Conservation (phyloP, 2,113 vertebrate genomes). For the cattle (Bos taurus) region DNA sequence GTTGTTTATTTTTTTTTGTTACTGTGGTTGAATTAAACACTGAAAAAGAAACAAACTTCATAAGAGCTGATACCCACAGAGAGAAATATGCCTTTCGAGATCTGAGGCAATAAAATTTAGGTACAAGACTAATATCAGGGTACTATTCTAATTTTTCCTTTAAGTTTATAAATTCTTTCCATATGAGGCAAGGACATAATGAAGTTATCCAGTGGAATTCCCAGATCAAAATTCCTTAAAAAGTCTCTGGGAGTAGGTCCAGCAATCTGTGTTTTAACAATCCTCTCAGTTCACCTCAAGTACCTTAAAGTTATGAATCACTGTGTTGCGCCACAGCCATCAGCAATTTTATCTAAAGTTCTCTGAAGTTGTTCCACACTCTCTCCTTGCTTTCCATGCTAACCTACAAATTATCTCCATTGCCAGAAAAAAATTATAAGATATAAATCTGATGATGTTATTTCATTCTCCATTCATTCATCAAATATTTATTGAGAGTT, state of each 20-base stretch:
- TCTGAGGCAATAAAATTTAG: background rate
- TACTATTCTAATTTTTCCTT: background rate
- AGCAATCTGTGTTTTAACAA: background rate
- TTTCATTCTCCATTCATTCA: background rate
- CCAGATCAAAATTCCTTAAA: background rate
- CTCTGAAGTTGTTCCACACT: background rate
- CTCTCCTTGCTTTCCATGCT: background rate
- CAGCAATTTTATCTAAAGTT: background rate
- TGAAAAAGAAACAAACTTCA: background rate
- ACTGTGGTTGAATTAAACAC: background rate
- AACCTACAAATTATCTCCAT: background rate
- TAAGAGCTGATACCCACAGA: background rate
- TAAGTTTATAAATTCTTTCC: background rate
- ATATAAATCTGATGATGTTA: background rate
- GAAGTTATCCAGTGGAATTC: background rate
- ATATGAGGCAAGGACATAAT: background rate
- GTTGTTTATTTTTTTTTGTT: background rate
- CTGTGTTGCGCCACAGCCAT: background rate
- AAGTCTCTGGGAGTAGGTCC: background rate
- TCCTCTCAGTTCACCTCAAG: background rate
- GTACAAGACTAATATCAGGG: background rate
- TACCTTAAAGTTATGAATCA: background rate
- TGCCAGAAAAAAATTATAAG: background rate
- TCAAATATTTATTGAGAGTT: background rate
- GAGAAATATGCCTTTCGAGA: background rate